Percentiles rank a stretch among this genome's conserved stretches.
Evolutionary conservation across 2,113 vertebrate genomes (phyloP).

Genomic region (Gobio gobio): DNA sequence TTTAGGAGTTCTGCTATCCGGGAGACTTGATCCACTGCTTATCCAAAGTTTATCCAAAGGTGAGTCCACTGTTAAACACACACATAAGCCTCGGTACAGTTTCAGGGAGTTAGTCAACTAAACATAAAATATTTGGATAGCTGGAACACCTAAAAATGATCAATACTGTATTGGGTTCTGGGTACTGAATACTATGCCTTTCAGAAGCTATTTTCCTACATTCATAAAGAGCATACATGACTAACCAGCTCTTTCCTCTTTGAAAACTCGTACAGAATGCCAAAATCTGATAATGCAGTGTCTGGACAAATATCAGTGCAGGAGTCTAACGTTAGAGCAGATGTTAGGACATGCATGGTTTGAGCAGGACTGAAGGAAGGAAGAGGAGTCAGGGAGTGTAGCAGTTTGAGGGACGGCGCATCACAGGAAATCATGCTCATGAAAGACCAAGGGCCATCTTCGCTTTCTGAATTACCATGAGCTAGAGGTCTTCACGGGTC

Average conservation of each 20-base stretch:
- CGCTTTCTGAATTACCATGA: too few species aligned
- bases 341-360: not conserved
- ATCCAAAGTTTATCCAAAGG: not conserved
- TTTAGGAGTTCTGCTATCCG: not conserved
- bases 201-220: not conserved
- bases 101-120: not conserved
- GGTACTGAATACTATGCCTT: not conserved
- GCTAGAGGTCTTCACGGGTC: too few species aligned
- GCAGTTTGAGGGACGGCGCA: not conserved
- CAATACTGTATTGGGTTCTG: not conserved
- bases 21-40: not conserved
- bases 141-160: not conserved
- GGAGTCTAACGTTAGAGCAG: not conserved
- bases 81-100: not conserved
- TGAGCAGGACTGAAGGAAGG: not conserved
- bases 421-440: too few species aligned
- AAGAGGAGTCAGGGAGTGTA: not conserved
- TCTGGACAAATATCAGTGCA: not conserved
- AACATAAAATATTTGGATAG: not conserved
- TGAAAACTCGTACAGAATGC: not conserved
- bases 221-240: not conserved
- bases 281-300: not conserved
- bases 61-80: not conserved
- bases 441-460: too few species aligned
- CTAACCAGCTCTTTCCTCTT: not conserved